Conservation (phyloP, 2,888 invertebrate species). For the Hypselothyrea guttata region DNA sequence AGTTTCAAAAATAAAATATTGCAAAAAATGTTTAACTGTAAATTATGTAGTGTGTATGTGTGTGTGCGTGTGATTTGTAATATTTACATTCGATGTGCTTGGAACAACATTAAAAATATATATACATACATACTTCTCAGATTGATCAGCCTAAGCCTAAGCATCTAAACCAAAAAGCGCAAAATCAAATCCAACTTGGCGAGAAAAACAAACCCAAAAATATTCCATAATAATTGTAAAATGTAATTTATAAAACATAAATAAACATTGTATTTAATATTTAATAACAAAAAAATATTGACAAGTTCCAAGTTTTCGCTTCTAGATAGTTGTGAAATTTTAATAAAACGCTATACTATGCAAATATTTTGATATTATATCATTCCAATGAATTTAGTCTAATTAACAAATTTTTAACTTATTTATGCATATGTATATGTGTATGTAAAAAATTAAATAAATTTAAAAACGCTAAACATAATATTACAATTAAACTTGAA, state of each 20-base stretch:
- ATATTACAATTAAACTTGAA: background rate
- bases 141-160: slow-evolving; percentile 10
- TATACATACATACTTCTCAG: slow-evolving; percentile 8
- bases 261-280: slow-evolving; percentile 8
- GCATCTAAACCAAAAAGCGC: slow-evolving; percentile 2
- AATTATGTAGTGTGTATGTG: slow-evolving; percentile 38
- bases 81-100: slow-evolving; percentile 39
- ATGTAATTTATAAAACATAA: slow-evolving; percentile 40
- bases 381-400: slow-evolving; percentile 82
- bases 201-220: slow-evolving; percentile 34
- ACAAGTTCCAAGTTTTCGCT: slow-evolving; percentile 68
- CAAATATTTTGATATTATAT: slow-evolving; percentile 80
- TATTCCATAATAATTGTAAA: slow-evolving; percentile 58
- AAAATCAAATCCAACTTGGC: slow-evolving; percentile 36
- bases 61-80: slow-evolving; percentile 28
- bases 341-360: slow-evolving; percentile 70
- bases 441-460: slow-evolving; percentile 53
- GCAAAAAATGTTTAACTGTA: slow-evolving; percentile 39
- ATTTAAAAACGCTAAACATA: slow-evolving; percentile 9
- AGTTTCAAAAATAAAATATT: slow-evolving; percentile 12
- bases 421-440: slow-evolving; percentile 71
- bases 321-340: slow-evolving; percentile 77
- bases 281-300: slow-evolving; percentile 18
- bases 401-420: slow-evolving; percentile 79
- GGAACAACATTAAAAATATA: slow-evolving; percentile 29